Evolutionary conservation across 23 tunicate species (phyloP), one percentile per base, ranked within the genome.

Genomic region (Oikopleura dioica): DNA sequence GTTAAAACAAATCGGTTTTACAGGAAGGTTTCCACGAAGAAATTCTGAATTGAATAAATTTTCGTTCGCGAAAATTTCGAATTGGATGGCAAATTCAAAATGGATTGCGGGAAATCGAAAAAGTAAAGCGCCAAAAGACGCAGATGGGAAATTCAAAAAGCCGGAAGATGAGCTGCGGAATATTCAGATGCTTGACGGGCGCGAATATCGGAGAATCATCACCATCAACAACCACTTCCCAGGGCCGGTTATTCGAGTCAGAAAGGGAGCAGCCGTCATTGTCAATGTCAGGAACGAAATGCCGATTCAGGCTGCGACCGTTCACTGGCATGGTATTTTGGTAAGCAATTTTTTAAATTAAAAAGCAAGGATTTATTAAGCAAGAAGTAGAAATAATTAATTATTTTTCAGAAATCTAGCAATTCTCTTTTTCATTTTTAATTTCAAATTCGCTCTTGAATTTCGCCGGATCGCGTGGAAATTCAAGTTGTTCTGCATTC

Each of bases 261-360:
- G 30, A 24, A 63, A 63, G 33, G 33, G 33, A 2, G 16, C 72
- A 16, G 26, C 26, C 26, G 72, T 63, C 30, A 63, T 23, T 12
- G 72, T 63, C 2, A 23, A 63, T 63, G 72, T 63, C 26, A 23
- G 30, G 26, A 63, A 63, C 26, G 5, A 63, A 2, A 63, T 63
- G 72, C 72, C 72, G 32, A 23, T 63, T 2, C 72, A 63, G 33
- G 72, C 72, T 28, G 72, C 72, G 16, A 16, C 72, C 30, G 33
- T 63, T 63, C 72, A 63, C 33, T 63, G 72, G 72, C 72, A 63
- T 28, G 72, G 72, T 12, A 63, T 63, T 63, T 28, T 63, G 5
- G 30, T 12, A 63, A n/a, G n/a, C n/a, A n/a, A n/a, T n/a, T n/a
- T n/a, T n/a, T n/a, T n/a, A n/a, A n/a, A n/a, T n/a, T n/a, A n/a